Evolutionary conservation across 2,888 invertebrate genomes (phyloP), one percentile per base, ranked within the genome.

Genomic region (Drosophila colorata): DNA sequence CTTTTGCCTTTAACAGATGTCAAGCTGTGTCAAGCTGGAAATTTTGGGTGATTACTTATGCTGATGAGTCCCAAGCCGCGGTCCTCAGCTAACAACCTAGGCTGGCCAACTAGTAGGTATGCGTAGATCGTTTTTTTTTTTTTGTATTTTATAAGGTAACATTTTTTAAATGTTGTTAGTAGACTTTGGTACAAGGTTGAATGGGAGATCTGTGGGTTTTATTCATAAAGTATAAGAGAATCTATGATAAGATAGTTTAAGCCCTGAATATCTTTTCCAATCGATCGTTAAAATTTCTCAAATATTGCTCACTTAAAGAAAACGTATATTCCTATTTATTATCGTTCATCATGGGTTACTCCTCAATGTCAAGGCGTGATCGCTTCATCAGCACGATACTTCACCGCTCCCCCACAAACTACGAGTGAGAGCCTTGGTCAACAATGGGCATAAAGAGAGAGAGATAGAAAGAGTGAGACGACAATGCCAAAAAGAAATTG

Each of bases 301-400:
- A n/a, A n/a, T n/a, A n/a, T n/a, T n/a, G n/a, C n/a, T n/a, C n/a
- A n/a, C n/a, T n/a, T n/a, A n/a, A n/a, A n/a, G n/a, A n/a, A n/a
- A n/a, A n/a, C n/a, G n/a, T n/a, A n/a, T 20, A 20, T 20, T 20
- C 20, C 20, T 20, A 1, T 20, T 28, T 9, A 28, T 38, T 13
- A 23, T 23, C 18, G 23, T 14, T 25, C 33, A 33, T 13, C 14
- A 13, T 70, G 61, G 60, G 55, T 35, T 49, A 64, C 63, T 58
- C 60, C 63, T 81, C 88, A 83, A 83, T 83, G 82, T 89, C 89
- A 83, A 83, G 82, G 89, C 88, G 88, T 89, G 82, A 89, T 83
- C 89, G 70, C 89, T 82, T 82, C 86, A 82, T 82, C 86, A 56
- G 65, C 44, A 49, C 47, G 46, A 51, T 38, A 48, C 47, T 11